Base-by-base conservation (phyloP, 2,113 vertebrate species). In the Helogale parvula region DNA sequence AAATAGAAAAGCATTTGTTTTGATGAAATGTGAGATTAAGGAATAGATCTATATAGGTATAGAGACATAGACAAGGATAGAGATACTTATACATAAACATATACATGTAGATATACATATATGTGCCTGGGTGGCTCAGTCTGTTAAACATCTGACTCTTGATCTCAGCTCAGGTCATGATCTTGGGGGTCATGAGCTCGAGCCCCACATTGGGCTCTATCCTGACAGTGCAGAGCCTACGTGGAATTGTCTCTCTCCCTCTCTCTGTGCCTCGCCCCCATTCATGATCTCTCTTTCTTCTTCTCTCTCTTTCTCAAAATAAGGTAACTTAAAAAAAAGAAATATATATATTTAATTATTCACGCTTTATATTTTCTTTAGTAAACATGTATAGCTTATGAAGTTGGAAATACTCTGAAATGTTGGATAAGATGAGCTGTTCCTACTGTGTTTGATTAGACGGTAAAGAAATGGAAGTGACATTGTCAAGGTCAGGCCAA, bases 401-500 rank as follows among this genome's bases (percentile, higher is more conserved):
- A 96, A 80, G 63, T n/a, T 90, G 66, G 88, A 94, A 90, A 77
- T 66, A 94, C 80, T 52, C 66, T n/a, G 35, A 92, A 50, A 35
- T 71, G 52, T 25, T 88, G 16, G 10, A 38, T 88, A 71, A 77
- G 76, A 82, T 52, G 33, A 90, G 29, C 74, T 72, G 63, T 93
- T 31, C 65, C 92, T 88, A 35, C 63, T 76, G n/a, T 66, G n/a
- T 96, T 47, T 79, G 71, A 68, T 41, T 72, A 52, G 69, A 47
- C 85, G 85, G 60, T 66, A 95, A 88, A 90, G 80, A 85, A 94
- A 95, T 1, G 87, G 87, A 84, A 94, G 83, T 15, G 45, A 74
- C 87, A 84, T 41, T 80, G 90, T 88, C 95, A 96, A 96, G 96
- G 93, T 97, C 88, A 96, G 92, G 83, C 35, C 33, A 74, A 94